phyloP scores from a whole-genome alignment of 2,113 vertebrate genomes.

The Tragelaphus scriptus region DNA sequence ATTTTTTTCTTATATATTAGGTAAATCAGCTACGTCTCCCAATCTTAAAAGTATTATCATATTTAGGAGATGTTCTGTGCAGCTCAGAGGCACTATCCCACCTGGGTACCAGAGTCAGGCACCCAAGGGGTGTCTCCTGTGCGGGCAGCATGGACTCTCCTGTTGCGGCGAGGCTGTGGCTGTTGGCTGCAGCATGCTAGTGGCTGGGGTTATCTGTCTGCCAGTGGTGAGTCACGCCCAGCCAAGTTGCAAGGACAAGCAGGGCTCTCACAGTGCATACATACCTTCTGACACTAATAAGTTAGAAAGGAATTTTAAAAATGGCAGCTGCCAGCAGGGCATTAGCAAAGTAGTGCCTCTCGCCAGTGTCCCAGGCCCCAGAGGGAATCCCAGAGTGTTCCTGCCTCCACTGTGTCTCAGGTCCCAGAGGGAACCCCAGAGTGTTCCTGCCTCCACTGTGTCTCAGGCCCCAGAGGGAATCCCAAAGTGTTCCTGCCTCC shows the following conservation, averaged over 20 bases:
- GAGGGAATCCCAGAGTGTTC: background rate
- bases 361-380: background rate
- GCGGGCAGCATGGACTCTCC: background rate
- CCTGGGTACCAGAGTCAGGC: background rate
- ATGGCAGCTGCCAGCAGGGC: background rate
- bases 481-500: no score
- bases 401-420: no score
- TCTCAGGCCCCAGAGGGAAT: no score
- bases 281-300: background rate
- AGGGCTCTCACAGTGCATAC: background rate
- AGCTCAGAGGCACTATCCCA: background rate
- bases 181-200: background rate
- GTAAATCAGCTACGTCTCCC: background rate
- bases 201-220: background rate
- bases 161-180: background rate
- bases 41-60: background rate
- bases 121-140: rapidly evolving
- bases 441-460: no score
- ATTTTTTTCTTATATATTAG: background rate
- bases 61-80: background rate
- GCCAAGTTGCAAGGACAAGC: background rate
- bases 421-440: no score
- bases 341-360: background rate
- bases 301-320: background rate
- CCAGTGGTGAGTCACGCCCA: background rate